Conservation (phyloP, 2,888 invertebrate species). For the Ptychoptera contaminata region DNA sequence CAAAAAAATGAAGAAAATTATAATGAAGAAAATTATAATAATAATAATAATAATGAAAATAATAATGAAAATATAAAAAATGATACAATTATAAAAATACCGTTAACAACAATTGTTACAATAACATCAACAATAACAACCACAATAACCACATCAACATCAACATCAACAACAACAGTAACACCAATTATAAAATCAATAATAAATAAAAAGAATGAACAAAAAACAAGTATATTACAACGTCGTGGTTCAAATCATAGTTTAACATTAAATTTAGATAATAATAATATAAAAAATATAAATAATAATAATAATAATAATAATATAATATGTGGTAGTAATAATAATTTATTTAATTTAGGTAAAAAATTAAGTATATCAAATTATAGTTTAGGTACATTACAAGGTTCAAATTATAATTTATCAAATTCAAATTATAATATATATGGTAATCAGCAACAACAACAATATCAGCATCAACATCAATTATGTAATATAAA, state of each 20-base stretch:
- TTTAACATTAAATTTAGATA: constrained; percentile 38
- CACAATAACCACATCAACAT: constrained; percentile 29
- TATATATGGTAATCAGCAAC: constrained; percentile 6
- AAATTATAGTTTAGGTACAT: constrained; percentile 21
- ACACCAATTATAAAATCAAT: constrained; percentile 5
- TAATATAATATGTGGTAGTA: too few relatives aligned
- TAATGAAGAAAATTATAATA: too few relatives aligned
- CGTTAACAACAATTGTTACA: background rate
- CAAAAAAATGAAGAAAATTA: too few relatives aligned
- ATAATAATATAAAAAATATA: constrained; percentile 34
- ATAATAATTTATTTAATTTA: too few relatives aligned
- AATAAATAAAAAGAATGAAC: constrained; percentile 1
- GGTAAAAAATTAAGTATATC: constrained; percentile 35
- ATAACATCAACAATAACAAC: constrained; percentile 32
- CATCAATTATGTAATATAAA: too few relatives aligned
- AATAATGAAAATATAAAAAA: too few relatives aligned
- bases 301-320: too few relatives aligned
- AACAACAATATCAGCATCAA: background rate
- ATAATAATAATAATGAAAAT: too few relatives aligned
- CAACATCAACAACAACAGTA: constrained; percentile 12
- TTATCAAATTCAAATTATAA: constrained; percentile 18
- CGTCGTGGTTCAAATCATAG: constrained; percentile 46
- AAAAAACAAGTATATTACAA: constrained; percentile 31
- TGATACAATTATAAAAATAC: too few relatives aligned
- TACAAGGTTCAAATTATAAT: constrained; percentile 28